phyloP scores from a whole-genome alignment of 1,140 invertebrate genomes.

The Bicyclus anynana region DNA sequence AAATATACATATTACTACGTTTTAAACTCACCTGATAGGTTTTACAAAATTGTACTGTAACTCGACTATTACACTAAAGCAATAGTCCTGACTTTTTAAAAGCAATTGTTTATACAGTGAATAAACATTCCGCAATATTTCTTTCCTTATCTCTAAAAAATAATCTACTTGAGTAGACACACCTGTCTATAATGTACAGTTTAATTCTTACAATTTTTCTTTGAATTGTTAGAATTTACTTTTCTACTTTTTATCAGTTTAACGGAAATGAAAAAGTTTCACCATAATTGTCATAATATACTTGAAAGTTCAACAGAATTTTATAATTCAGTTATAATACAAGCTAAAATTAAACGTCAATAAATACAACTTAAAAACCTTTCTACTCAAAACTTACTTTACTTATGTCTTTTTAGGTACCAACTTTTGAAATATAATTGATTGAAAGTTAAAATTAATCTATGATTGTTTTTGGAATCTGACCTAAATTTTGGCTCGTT shows the following conservation, averaged over 20 bases:
- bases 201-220: constrained; percentile 21
- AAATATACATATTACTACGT: too few relatives aligned
- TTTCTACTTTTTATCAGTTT: constrained; percentile 14
- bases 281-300: neutral
- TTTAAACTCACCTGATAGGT: too few relatives aligned
- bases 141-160: constrained; percentile 16
- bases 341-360: too few relatives aligned
- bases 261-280: constrained; percentile 11
- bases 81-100: constrained; percentile 3
- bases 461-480: too few relatives aligned
- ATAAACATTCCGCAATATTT: constrained; percentile 17
- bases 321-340: neutral
- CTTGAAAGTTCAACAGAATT: too few relatives aligned
- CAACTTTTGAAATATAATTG: too few relatives aligned
- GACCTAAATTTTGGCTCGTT: too few relatives aligned
- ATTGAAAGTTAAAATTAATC: too few relatives aligned
- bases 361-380: too few relatives aligned
- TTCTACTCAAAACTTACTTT: too few relatives aligned
- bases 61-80: neutral
- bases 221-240: constrained; percentile 26
- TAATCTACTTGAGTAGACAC: constrained; percentile 19
- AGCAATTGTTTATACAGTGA: neutral
- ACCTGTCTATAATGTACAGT: constrained; percentile 25
- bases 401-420: too few relatives aligned
- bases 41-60: neutral